phyloP scores from a whole-genome alignment of 2,113 vertebrate genomes.

The Synodontis membranacea region DNA sequence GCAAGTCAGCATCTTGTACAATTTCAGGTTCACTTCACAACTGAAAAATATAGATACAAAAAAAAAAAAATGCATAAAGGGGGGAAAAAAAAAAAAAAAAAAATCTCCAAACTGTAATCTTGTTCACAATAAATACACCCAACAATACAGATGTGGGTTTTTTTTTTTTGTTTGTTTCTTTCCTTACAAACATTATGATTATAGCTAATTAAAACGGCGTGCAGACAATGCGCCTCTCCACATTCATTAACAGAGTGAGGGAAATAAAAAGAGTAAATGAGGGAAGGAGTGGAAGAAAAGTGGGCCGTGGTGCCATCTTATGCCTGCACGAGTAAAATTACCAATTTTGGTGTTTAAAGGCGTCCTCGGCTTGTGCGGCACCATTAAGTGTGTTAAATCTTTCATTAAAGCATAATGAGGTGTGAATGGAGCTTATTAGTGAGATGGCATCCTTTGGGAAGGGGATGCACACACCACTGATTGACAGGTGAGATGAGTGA shows the following conservation, averaged over 20 bases:
- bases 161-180: neutral
- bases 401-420: slow-evolving; percentile 50
- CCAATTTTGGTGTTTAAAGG: slow-evolving; percentile 24
- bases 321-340: neutral
- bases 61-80: neutral
- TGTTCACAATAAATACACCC: neutral
- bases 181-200: neutral
- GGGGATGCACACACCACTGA: slow-evolving; percentile 34
- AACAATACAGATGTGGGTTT: neutral
- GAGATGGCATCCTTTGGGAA: slow-evolving; percentile 33
- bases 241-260: neutral
- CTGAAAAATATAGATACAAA: neutral
- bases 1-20: neutral
- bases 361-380: neutral
- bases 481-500: slow-evolving; percentile 54
- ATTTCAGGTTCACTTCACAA: neutral
- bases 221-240: neutral
- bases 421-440: slow-evolving; percentile 48
- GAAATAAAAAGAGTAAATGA: neutral
- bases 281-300: neutral
- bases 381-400: slow-evolving; percentile 47
- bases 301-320: neutral
- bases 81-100: fast-evolving
- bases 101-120: neutral
- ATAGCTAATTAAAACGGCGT: neutral